These are phyloP conservation scores for Hippocampus kuda DNA, from an alignment of 2,797 vertebrate genomes.

Conservation along the genomic window DNA sequence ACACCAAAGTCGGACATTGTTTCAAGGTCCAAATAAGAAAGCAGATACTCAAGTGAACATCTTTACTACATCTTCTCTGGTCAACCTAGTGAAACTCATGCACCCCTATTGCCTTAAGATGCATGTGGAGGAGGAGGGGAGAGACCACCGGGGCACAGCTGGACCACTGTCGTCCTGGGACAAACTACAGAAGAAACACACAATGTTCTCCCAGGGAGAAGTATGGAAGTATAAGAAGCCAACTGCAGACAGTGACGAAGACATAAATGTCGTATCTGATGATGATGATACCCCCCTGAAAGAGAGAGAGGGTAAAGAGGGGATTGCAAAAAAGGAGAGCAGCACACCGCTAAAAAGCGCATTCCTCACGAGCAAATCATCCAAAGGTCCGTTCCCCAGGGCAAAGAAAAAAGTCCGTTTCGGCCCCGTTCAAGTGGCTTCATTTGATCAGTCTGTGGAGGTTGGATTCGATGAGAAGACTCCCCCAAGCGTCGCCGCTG, in stretches of 20 bases:
- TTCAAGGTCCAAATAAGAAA: conserved; percentile 22
- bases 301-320: background rate
- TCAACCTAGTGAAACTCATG: conserved; percentile 84
- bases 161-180: background rate
- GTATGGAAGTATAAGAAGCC: conserved; percentile 58
- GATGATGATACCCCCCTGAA: conserved; percentile 40
- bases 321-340: background rate
- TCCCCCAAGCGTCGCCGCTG: background rate
- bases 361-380: conserved; percentile 33
- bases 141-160: background rate
- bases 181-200: background rate
- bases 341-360: conserved; percentile 33
- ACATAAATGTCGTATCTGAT: conserved; percentile 61
- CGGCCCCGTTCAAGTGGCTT: conserved; percentile 48
- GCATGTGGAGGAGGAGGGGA: conserved; percentile 51
- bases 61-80: conserved; percentile 65
- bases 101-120: conserved; percentile 82
- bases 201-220: conserved; percentile 50
- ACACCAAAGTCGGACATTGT: conserved; percentile 17
- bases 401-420: conserved; percentile 66
- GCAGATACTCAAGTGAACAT: conserved; percentile 40
- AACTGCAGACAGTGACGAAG: conserved; percentile 51
- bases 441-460: conserved; percentile 35
- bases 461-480: conserved; percentile 12
- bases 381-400: conserved; percentile 14